Conservation (phyloP, 2,797 vertebrate genomes). For the Silurus lanzhouensis region DNA sequence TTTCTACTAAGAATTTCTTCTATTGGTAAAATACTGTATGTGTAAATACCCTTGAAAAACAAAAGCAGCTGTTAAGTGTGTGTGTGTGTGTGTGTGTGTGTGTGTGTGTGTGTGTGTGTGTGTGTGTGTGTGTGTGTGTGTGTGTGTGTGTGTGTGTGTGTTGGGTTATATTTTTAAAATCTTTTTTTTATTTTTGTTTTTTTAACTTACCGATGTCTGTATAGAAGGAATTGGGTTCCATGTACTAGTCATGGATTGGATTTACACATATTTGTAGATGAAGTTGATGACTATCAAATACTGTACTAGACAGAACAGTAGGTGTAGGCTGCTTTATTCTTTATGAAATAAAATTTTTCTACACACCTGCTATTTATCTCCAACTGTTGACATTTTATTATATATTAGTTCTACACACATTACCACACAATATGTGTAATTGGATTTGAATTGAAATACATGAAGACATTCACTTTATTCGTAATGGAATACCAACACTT, state of each 20-base stretch:
- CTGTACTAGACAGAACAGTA: conserved; percentile 46
- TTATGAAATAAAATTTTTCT: conserved; percentile 54
- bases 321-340: conserved; percentile 49
- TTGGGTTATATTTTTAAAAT: neutral
- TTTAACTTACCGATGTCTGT: conserved; percentile 18
- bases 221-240: neutral
- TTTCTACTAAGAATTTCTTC: conserved; percentile 21
- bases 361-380: conserved; percentile 17
- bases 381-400: neutral
- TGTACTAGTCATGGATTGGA: conserved; percentile 31
- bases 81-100: conserved; percentile 33
- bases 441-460: neutral
- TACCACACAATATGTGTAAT: neutral
- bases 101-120: conserved; percentile 27
- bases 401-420: neutral
- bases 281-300: conserved; percentile 49
- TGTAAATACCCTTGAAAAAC: conserved; percentile 38
- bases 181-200: neutral
- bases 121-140: conserved; percentile 29
- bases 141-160: conserved; percentile 34
- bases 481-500: neutral
- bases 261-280: conserved; percentile 39
- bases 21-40: conserved; percentile 33
- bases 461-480: neutral
- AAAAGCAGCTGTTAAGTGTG: conserved; percentile 31